Evolutionary conservation across 2,888 invertebrate genomes (phyloP).

Genomic region (Pristionchus fissidentatus): DNA sequence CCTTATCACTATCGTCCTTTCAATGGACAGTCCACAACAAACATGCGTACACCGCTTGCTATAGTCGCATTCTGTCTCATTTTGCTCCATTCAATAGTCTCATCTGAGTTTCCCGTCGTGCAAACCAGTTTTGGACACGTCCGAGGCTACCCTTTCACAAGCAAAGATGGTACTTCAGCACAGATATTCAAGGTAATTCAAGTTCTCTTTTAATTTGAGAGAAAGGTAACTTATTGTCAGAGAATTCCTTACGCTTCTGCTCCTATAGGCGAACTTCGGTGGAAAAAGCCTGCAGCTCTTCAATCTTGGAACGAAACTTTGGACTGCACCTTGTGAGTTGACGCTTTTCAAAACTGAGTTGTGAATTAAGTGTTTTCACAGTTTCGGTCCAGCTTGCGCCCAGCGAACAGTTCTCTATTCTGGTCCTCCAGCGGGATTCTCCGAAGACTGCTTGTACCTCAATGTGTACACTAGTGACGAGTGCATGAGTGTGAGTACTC

Average conservation of each 20-base stretch:
- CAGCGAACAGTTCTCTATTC: not conserved
- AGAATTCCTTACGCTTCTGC: conserved; percentile 7
- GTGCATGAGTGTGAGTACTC: not conserved
- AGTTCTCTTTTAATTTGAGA: not conserved
- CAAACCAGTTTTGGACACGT: not conserved
- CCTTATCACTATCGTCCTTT: conserved; percentile 17
- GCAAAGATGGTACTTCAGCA: not conserved
- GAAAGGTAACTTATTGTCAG: not conserved
- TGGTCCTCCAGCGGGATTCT: conserved; percentile 3
- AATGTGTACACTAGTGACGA: not conserved
- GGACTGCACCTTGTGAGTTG: not conserved
- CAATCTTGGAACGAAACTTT: conserved; percentile 11
- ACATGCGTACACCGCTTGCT: not conserved
- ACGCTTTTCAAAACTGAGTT: not conserved
- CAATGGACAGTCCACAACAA: not conserved
- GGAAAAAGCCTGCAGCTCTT: not conserved
- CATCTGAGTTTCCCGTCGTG: not conserved
- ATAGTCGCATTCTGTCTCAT: too few species aligned
- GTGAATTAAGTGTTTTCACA: not conserved
- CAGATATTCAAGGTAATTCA: not conserved
- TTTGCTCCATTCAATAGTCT: not conserved
- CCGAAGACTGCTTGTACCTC: conserved; percentile 14
- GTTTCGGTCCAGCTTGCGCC: conserved; percentile 26
- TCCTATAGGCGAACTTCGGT: conserved; percentile 7
- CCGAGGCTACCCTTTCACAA: not conserved